A percentile compares a stretch with the other conserved stretches of the same genome.
phyloP scores from a whole-genome alignment of 2,113 vertebrate genomes.

The Podarcis raffonei region DNA sequence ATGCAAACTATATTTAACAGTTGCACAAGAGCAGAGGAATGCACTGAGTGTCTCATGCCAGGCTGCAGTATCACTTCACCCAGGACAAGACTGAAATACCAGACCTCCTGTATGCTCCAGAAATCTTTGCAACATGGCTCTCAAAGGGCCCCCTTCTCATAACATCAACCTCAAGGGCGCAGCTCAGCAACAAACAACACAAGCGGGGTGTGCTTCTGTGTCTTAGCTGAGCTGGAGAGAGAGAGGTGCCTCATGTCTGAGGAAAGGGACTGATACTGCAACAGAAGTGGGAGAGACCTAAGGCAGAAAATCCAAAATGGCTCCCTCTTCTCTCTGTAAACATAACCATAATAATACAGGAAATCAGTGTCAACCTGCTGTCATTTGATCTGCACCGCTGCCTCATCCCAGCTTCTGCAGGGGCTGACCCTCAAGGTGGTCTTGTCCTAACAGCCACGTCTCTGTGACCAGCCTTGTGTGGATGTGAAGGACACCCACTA shows the following conservation, averaged over 20 bases:
- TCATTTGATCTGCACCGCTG: background rate
- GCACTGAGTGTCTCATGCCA: no score
- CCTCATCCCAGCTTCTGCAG: background rate
- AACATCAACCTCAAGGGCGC: background rate
- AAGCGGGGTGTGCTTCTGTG: background rate
- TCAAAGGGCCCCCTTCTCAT: no score
- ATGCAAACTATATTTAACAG: background rate
- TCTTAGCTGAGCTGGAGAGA: background rate
- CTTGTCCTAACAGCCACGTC: background rate
- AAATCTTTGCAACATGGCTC: background rate
- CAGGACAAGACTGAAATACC: background rate
- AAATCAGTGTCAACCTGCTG: background rate
- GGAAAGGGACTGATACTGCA: background rate
- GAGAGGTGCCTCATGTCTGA: background rate
- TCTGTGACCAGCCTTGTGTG: conserved; percentile 1
- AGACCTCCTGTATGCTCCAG: background rate
- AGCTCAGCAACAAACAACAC: background rate
- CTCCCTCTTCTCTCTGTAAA: background rate
- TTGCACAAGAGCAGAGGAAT: no score
- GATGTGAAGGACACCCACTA: background rate
- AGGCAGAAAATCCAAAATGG: background rate
- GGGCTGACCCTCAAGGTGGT: background rate
- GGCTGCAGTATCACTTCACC: no score
- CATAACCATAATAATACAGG: background rate
- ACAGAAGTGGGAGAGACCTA: background rate